Evolutionary conservation across 1,140 invertebrate species (phyloP).

Genomic region (Drosophila sulfurigaster): DNA sequence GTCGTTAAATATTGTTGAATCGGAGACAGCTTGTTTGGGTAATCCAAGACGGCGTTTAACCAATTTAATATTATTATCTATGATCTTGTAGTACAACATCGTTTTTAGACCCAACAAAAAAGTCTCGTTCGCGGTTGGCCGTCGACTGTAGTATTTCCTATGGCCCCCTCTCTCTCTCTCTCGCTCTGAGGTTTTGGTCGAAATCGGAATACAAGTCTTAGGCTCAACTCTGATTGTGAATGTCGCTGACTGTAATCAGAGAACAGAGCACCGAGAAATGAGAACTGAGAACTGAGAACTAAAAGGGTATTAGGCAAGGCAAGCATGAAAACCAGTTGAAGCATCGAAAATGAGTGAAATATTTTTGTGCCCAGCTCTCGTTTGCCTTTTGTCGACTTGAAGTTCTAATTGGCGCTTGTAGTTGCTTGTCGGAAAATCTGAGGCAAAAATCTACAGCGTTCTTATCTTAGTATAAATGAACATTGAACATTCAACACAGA

Average conservation of each 20-base stretch:
- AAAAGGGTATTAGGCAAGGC: conserved; percentile 7
- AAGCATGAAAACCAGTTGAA: conserved; percentile 48
- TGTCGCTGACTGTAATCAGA: conserved; percentile 73
- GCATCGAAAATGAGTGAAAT: conserved; percentile 77
- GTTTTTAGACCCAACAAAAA: conserved; percentile 43
- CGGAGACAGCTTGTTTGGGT: conserved; percentile 60
- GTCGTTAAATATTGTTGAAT: conserved; percentile 66
- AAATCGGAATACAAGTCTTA: conserved; percentile 3
- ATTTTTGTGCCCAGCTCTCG: conserved; percentile 56
- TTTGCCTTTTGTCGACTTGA: conserved; percentile 2
- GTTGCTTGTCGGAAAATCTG: conserved; percentile 59
- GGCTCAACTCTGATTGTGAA: conserved; percentile 51
- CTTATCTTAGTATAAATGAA: conserved; percentile 80
- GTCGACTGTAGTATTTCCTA: conserved; percentile 5
- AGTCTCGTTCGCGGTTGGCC: conserved; percentile 3
- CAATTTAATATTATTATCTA: conserved; percentile 84
- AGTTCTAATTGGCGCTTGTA: conserved; percentile 82
- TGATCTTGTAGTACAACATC: conserved; percentile 76
- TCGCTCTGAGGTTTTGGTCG: not conserved
- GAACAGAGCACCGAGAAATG: conserved; percentile 42
- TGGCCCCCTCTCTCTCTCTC: no score
- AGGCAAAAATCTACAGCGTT: conserved; percentile 64
- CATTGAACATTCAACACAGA: conserved; percentile 51
- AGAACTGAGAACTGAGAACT: conserved; percentile 28
- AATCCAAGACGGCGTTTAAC: conserved; percentile 82